These are phyloP conservation scores for Leucopternis melanops DNA, from an alignment of 2,113 vertebrate species.

Conservation along the genomic window DNA sequence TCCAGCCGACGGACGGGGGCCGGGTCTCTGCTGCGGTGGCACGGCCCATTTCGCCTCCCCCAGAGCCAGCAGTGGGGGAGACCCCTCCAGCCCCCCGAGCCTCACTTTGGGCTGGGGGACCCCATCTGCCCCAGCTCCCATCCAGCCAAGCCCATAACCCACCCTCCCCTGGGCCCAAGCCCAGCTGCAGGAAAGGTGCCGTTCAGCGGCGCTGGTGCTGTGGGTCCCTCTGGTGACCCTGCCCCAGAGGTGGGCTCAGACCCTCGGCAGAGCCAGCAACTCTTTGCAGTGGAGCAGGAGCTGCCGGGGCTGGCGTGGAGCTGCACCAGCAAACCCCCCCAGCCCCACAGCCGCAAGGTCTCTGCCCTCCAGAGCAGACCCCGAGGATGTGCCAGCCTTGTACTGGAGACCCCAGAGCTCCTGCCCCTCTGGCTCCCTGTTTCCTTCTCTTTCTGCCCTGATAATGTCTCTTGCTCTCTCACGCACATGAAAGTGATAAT, in stretches of 20 bases:
- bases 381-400: rapidly evolving
- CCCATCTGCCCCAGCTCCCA: not conserved
- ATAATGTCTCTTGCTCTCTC: not conserved
- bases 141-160: not conserved
- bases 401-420: not conserved
- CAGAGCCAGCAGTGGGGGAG: not conserved
- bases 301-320: not conserved
- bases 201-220: not conserved
- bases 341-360: not conserved
- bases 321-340: not conserved
- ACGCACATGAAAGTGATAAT: not conserved
- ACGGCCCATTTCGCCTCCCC: rapidly evolving
- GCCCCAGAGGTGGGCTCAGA: not conserved
- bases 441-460: not conserved
- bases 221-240: not conserved
- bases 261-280: not conserved
- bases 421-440: not conserved
- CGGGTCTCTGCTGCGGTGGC: not conserved
- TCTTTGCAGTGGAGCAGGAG: rapidly evolving
- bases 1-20: too few relatives aligned
- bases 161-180: not conserved
- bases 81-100: not conserved
- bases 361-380: not conserved
- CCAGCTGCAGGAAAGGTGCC: not conserved
- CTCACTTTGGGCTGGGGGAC: not conserved